A percentile compares a stretch with the other conserved stretches of the same genome.
Evolutionary conservation across 2,797 vertebrate genomes (phyloP).

Genomic region (Allobates femoralis): DNA sequence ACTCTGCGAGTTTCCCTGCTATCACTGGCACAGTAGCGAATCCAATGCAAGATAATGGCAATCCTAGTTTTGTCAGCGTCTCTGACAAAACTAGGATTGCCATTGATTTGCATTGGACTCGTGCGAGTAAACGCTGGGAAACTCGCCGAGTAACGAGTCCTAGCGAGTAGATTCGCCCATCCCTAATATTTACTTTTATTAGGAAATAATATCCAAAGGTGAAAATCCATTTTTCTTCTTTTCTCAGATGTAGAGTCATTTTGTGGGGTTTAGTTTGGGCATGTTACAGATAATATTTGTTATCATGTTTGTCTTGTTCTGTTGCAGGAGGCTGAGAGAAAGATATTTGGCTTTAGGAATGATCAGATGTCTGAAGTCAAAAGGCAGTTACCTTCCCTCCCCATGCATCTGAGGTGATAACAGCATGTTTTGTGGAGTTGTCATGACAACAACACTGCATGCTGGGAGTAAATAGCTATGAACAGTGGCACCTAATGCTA

Average conservation of each 20-base stretch:
- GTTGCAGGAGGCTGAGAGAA: background rate
- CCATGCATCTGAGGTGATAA: conserved; percentile 40
- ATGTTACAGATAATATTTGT: background rate
- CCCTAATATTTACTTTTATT: conserved; percentile 8
- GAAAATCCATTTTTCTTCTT: background rate
- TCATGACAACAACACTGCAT: conserved; percentile 36
- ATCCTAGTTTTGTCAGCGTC: no score
- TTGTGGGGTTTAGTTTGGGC: background rate
- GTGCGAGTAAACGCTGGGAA: no score
- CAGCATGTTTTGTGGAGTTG: conserved; percentile 48
- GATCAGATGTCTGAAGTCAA: conserved; percentile 46
- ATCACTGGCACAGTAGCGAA: no score
- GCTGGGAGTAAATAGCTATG: conserved; percentile 35
- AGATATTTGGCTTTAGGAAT: conserved; percentile 37
- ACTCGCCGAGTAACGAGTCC: no score
- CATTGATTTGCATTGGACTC: no score
- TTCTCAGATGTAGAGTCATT: background rate
- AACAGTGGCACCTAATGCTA: conserved; percentile 28
- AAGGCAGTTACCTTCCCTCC: conserved; percentile 39
- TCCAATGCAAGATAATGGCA: no score
- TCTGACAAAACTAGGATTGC: no score
- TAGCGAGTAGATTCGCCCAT: no score
- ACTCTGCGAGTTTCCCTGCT: no score
- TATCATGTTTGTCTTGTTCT: conserved; percentile 21
- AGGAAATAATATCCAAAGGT: background rate